Conservation (phyloP, 2,113 vertebrate species). For the Plectropomus leopardus region DNA sequence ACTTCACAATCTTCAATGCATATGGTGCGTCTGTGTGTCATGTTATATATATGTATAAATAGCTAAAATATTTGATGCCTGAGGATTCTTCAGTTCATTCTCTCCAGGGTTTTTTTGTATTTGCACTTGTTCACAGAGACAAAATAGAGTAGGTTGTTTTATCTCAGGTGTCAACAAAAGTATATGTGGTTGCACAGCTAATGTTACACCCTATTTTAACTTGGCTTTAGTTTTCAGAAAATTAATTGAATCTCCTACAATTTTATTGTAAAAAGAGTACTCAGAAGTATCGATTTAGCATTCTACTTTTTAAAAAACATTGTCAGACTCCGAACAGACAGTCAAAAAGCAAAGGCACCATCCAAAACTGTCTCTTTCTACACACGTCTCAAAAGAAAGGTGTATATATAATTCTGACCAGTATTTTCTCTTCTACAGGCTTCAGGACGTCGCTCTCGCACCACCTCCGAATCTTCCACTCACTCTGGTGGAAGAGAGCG, state of each 20-base stretch:
- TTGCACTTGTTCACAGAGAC: background rate
- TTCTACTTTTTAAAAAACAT: background rate
- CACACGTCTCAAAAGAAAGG: background rate
- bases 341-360: background rate
- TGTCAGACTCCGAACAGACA: background rate
- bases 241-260: background rate
- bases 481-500: constrained; percentile 88
- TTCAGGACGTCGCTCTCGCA: constrained; percentile 84
- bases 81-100: background rate
- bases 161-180: too few relatives aligned
- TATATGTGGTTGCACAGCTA: too few relatives aligned
- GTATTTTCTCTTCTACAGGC: constrained; percentile 73
- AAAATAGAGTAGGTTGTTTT: background rate
- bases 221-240: too few relatives aligned
- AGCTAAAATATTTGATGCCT: background rate
- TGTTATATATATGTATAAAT: too few relatives aligned
- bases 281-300: too few relatives aligned
- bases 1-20: constrained; percentile 89
- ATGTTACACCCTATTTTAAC: too few relatives aligned
- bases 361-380: background rate
- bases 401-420: background rate
- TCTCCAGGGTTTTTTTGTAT: background rate
- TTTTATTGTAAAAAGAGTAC: background rate
- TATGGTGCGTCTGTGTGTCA: constrained; percentile 76
- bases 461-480: constrained; percentile 88